Evolutionary conservation across 2,888 invertebrate species (phyloP), one percentile per base, ranked within the genome.

Genomic region (Limenitis camilla): DNA sequence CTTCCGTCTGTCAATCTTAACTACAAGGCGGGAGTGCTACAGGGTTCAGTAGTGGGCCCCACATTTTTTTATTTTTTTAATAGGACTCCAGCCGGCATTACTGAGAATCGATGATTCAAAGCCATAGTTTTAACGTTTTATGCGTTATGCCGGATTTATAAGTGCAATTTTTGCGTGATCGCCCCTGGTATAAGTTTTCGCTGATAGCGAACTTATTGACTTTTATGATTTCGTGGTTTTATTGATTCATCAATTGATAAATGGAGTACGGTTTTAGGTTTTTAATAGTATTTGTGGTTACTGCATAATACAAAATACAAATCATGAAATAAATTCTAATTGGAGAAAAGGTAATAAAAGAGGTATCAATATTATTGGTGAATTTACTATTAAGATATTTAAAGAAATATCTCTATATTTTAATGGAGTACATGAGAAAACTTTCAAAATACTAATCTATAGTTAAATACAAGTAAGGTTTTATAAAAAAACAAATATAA

Each of bases 1-100:
- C 84, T 77, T 77, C 76, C 80, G 84, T 85, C 86, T 85, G 86
- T 84, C 87, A 86, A 86, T 87, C 86, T 86, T 86, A 84, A 81
- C 81, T 81, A 78, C 78, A 76, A 78, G 74, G 74, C 73, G 78
- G 78, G 77, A 74, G 74, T 72, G 72, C 69, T 78, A 76, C 73
- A 68, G 71, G 71, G 74, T 75, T 78, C 75, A 77, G 76, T 77
- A 75, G 79, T 76, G 72, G 73, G 74, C 72, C 76, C 76, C 72
- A 71, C 63, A 66, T 78, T 78, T 77, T 76, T 74, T 79, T 74
- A 61, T 72, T 73, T 71, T 72, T 82, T 83, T 81, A 83, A 85
- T 83, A 77, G 80, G 74, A 66, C 60, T 60, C 55, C 51, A 62
- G 65, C 66, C 69, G 64, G 71, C 66, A 73, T 66, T 69, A 70